Base-by-base conservation (phyloP, 37 sponge, comb jelly and placozoan species). In the Eunapius fragilis region DNA sequence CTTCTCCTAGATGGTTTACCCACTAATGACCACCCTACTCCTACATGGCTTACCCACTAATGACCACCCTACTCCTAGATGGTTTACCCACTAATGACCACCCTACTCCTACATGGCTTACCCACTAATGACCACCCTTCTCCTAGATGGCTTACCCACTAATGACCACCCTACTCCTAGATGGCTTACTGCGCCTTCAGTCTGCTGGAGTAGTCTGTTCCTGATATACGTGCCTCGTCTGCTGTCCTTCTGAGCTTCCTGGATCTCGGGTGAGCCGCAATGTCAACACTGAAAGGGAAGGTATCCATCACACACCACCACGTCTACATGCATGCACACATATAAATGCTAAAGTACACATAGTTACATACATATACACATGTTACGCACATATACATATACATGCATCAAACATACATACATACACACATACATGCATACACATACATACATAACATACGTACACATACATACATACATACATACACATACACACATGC, bases 111-210 rank as follows among this genome's bases (percentile, higher is more conserved):
- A n/a, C n/a, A n/a, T n/a, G n/a, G n/a, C 10, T 71, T 31, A 71
- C 31, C 31, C 28, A 3, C 31, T 11, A 3, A 31, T 31, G 28
- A 5, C 10, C 28, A 31, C 6, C 28, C 4, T 7, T 9, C 31
- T 31, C 31, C 28, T 7, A 71, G 7, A n/a, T n/a, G n/a, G n/a
- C n/a, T n/a, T 31, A 10, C 7, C 25, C 3, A 6, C 25, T 11
- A 6, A 17, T 25, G n/a, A 6, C 23, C 25, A 47, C 33, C 37
- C 11, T 3, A 25, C 27, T 23, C 7, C 23, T 45, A 25, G 25
- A n/a, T n/a, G n/a, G 19, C 92, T 78, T 82, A 95, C 95, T 92
- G 89, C 28, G 80, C 69, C 81, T 92, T 77, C 11, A 95, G 82
- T 27, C 92, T 68, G 70, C 75, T 49, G 71, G 78, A 14, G 50